Base-by-base conservation (phyloP, 2,888 invertebrate species). In the Trimorus sp. region DNA sequence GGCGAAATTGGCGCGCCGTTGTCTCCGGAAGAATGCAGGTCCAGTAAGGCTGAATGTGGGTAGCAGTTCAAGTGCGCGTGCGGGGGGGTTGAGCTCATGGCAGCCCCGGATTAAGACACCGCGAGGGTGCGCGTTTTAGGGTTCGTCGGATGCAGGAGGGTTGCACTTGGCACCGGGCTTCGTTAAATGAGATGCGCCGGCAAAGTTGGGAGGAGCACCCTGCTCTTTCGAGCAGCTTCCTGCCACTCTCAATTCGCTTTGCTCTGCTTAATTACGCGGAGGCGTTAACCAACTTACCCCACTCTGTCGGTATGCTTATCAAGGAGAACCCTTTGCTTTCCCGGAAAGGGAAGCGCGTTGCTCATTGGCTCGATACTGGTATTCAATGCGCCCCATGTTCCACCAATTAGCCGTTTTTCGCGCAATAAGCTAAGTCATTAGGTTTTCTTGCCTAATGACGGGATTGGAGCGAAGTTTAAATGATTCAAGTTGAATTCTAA, bases 231-330 rank as follows among this genome's bases (percentile, higher is more conserved):
- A 82, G 56, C 83, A 81, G 74, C 80, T 79, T 71, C 83, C 83
- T 79, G 77, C 79, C 83, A 75, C 84, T 70, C 75, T 70, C 73
- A 84, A 81, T 84, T 84, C 84, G 84, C 87, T 87, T 85, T 88
- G 88, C 89, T 88, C 90, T 89, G 89, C 89, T 89, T 91, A 90
- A 91, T 90, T 91, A 90, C 89, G 85, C 86, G 88, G 87, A 90
- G 91, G 91, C 91, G 91, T 90, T 90, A 90, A 91, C 91, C 88
- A 89, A 89, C 88, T 86, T 86, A 86, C 83, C 83, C 86, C 88
- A 87, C 86, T 86, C 86, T 85, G 85, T 58, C 82, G 80, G 76
- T 74, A 79, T 83, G 79, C 84, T 80, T 78, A 81, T 77, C 84
- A 78, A 75, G 69, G 66, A 73, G 86, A 89, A 89, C 90, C 90